Evolutionary conservation across 2,888 invertebrate genomes (phyloP), one percentile per base, ranked within the genome.

Genomic region (Athalia circularis): DNA sequence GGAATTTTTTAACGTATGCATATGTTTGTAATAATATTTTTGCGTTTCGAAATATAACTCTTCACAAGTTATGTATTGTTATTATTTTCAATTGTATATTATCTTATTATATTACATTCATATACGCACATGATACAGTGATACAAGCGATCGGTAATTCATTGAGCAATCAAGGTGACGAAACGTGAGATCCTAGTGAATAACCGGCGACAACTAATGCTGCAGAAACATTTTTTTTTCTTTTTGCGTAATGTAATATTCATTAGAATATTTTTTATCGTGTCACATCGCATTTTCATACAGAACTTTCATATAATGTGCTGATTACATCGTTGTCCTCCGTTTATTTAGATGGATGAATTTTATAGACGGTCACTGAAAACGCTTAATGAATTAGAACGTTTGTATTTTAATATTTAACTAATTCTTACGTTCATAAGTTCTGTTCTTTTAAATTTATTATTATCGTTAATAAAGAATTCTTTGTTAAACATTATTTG

Each of bases 51-150:
- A 75, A 75, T 75, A 9, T 8, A 75, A 64, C 43, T 75, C 54
- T 64, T 75, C 50, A 50, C 62, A 52, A 64, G n/a, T 67, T 7
- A 54, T 68, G 43, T 15, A 62, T 68, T n/a, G 48, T 70, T 47
- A 48, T 57, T 54, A 65, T 77, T 48, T 79, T 65, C 54, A 68
- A 52, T 80, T 78, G 15, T 77, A 72, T 79, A 81, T 29, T 29
- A 82, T 79, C 67, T 81, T 61, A 62, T 80, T 80, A 81, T 80
- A 70, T 80, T 80, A 80, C 80, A 82, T 79, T 75, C 70, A 80
- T 77, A 54, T 77, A 79, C 61, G 77, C 79, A 81, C 78, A 80
- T 78, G 76, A 70, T 65, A 79, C 68, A 47, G 68, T 68, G 54
- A n/a, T 59, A 64, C 15, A 48, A 50, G 62, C 62, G 52, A 75